Conservation (phyloP, 2,797 vertebrate species). For the Parambassis ranga region DNA sequence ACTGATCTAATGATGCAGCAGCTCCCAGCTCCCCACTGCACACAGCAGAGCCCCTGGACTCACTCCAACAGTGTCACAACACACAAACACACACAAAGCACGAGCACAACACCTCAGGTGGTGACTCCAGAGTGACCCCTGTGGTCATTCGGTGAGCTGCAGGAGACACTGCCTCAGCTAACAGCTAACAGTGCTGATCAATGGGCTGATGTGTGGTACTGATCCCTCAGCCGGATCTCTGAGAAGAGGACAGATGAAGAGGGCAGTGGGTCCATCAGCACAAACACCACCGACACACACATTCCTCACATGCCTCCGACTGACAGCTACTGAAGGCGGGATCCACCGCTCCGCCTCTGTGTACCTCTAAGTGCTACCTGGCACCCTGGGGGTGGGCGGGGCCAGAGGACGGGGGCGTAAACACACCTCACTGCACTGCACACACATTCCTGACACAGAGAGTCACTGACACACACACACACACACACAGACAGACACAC, state of each 20-base stretch:
- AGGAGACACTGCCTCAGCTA: too few relatives aligned
- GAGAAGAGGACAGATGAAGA: constrained; percentile 61
- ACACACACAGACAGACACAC: background rate
- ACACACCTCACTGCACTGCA: constrained; percentile 16
- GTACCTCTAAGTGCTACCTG: constrained; percentile 20
- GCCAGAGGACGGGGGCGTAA: constrained; percentile 10
- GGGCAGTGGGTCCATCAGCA: constrained; percentile 33
- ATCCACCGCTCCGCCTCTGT: constrained; percentile 1
- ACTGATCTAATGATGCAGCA: too few relatives aligned
- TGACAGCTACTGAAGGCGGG: constrained; percentile 1
- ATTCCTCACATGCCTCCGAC: constrained; percentile 37
- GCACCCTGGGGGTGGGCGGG: constrained; percentile 19
- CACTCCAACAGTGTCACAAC: too few relatives aligned
- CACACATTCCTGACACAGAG: constrained; percentile 38
- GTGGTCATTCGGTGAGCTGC: too few relatives aligned
- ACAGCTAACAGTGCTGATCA: too few relatives aligned
- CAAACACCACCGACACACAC: constrained; percentile 24
- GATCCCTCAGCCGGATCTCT: too few relatives aligned
- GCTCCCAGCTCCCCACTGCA: background rate
- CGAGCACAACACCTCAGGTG: background rate
- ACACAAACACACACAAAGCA: too few relatives aligned
- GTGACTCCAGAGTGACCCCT: too few relatives aligned
- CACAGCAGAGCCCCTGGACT: rapidly evolving
- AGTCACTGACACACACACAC: constrained; percentile 10
- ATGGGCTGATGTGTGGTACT: too few relatives aligned